Evolutionary conservation across 2,888 invertebrate genomes (phyloP), one percentile per base, ranked within the genome.

Genomic region (Orthosia gothica): DNA sequence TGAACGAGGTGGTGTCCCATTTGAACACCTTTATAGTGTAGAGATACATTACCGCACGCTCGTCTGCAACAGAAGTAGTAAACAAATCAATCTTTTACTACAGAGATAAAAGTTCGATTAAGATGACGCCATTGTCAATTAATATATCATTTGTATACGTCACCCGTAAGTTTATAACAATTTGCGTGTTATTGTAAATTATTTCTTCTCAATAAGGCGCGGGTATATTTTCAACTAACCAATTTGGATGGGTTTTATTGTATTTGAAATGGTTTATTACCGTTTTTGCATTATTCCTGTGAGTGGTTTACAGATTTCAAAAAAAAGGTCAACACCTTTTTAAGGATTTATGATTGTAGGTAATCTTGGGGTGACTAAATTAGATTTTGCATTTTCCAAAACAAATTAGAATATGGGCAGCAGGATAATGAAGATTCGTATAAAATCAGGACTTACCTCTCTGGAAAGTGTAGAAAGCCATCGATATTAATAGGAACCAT

Each of bases 401-500:
- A 18, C 1, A 32, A 18, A 58, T 26, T 57, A 18, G 11, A 3
- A 52, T n/a, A 52, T 11, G 5, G 52, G 12, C 52, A 20, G 52
- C 12, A n/a, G 11, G n/a, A n/a, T n/a, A n/a, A 52, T 52, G 3
- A 52, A 4, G 3, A 52, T 52, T 11, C 13, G 5, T 18, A 32
- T 13, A 13, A 20, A 32, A 59, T 9, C 15, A 32, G 3, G 5
- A 88, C 89, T 84, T 84, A 97, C 97, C 97, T 90, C 98, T 97
- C 92, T 98, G 98, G 90, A 98, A 98, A 65, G 98, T 98, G 87
- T 98, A 98, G 66, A 98, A 95, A 0, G 97, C 97, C 98, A 98
- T 98, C 23, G 98, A 97, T 15, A 98, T 87, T 16, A 98, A 96
- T n/a, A 98, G 92, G 54, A 98, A 94, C 93, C 97, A 97, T 5